Percentiles rank a stretch among this genome's conserved stretches.
phyloP scores from a whole-genome alignment of 1,140 invertebrate species.

The Gerris buenoi region DNA sequence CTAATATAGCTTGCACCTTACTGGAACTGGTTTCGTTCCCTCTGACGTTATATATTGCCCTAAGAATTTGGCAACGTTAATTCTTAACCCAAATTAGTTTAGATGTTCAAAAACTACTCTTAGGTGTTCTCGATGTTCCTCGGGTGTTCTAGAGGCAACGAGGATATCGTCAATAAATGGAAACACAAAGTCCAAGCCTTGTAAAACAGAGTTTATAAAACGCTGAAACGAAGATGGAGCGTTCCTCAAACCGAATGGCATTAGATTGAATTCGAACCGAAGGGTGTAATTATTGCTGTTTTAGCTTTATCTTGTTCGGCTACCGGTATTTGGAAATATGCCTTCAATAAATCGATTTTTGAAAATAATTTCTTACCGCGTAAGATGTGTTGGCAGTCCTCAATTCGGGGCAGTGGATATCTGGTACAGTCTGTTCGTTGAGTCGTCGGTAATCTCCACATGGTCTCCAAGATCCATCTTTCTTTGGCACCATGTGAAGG shows the following conservation, averaged over 20 bases:
- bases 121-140: constrained; percentile 29
- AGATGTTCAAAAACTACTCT: constrained; percentile 26
- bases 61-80: constrained; percentile 23
- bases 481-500: neutral
- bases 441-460: neutral
- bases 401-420: neutral
- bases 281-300: constrained; percentile 26
- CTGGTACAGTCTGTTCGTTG: neutral
- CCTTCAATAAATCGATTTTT: constrained; percentile 3
- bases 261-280: constrained; percentile 26
- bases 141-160: constrained; percentile 4
- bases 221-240: constrained; percentile 33
- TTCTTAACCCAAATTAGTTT: constrained; percentile 16
- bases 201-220: constrained; percentile 29
- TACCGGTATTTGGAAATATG: constrained; percentile 6
- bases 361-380: constrained; percentile 22
- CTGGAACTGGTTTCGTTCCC: constrained; percentile 6
- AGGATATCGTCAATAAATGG: constrained; percentile 13
- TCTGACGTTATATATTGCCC: constrained; percentile 15
- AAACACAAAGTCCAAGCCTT: constrained; percentile 10
- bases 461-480: neutral
- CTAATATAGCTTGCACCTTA: neutral
- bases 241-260: constrained; percentile 34
- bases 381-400: neutral
- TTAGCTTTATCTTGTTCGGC: constrained; percentile 22